Percentiles rank a stretch among this genome's conserved stretches.
Conservation (phyloP, 2,113 vertebrate species). For the Bubo scandiacus region DNA sequence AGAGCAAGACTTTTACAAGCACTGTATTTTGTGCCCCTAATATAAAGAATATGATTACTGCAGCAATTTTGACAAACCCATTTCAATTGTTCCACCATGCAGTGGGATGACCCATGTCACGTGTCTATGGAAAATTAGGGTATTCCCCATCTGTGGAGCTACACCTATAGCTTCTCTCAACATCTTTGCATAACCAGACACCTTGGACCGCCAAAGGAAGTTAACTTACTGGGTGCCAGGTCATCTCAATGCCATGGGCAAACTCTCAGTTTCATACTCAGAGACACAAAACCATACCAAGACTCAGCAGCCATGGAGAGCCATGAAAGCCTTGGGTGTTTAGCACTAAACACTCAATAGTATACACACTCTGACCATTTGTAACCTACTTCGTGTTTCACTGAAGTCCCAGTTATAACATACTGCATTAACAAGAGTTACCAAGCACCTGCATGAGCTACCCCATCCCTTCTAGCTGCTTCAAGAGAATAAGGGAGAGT, state of each 20-base stretch:
- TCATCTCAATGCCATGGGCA: neutral
- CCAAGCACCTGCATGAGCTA: neutral
- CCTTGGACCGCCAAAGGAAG: neutral
- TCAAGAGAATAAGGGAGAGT: neutral
- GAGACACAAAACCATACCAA: neutral
- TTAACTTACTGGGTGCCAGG: neutral
- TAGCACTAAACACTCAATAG: neutral
- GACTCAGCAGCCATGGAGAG: neutral
- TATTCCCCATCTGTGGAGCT: neutral
- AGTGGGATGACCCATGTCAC: neutral
- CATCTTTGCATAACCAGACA: neutral
- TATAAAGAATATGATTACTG: neutral
- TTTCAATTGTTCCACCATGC: neutral
- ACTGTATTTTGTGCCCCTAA: neutral
- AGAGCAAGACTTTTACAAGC: neutral
- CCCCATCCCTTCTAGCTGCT: neutral
- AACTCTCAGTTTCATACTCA: neutral
- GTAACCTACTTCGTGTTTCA: neutral
- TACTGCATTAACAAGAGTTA: rapidly evolving
- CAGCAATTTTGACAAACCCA: neutral
- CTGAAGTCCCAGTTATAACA: neutral
- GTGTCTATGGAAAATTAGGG: neutral
- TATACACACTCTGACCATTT: neutral
- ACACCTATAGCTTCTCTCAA: neutral
- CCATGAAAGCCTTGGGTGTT: neutral